A percentile compares a stretch with the other conserved stretches of the same genome.
phyloP scores from a whole-genome alignment of 2,797 vertebrate species.

The Valencia hispanica region DNA sequence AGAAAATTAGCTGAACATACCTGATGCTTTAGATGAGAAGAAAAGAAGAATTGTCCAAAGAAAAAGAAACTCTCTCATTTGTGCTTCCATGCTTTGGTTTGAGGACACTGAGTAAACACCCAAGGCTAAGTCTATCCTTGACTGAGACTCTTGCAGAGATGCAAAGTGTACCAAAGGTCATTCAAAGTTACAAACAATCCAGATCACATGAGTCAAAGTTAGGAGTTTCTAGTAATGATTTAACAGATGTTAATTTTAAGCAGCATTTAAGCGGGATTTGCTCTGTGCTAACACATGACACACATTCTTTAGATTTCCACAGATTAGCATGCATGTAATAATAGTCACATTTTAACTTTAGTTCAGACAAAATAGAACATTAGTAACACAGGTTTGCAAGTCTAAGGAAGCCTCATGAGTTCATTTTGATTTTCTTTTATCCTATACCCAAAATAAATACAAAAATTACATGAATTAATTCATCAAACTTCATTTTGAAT shows the following conservation, averaged over 20 bases:
- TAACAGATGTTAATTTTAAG: conserved; percentile 4
- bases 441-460: not conserved
- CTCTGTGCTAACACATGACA: not conserved
- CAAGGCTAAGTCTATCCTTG: not conserved
- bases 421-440: not conserved
- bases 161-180: conserved; percentile 51
- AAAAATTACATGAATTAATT: not conserved
- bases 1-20: conserved; percentile 6
- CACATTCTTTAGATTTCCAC: not conserved
- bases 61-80: not conserved
- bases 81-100: conserved; percentile 25
- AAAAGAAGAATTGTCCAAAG: conserved; percentile 35
- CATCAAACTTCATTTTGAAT: not conserved
- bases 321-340: not conserved
- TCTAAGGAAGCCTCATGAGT: not conserved
- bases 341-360: not conserved
- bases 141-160: not conserved
- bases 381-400: not conserved
- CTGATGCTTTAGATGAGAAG: conserved; percentile 18
- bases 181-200: conserved; percentile 8
- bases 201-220: conserved; percentile 10
- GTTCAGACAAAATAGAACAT: not conserved
- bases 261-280: not conserved
- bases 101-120: not conserved
- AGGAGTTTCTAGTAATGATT: conserved; percentile 27